Conservation (phyloP, 2,888 invertebrate species). For the Phortica okadai region DNA sequence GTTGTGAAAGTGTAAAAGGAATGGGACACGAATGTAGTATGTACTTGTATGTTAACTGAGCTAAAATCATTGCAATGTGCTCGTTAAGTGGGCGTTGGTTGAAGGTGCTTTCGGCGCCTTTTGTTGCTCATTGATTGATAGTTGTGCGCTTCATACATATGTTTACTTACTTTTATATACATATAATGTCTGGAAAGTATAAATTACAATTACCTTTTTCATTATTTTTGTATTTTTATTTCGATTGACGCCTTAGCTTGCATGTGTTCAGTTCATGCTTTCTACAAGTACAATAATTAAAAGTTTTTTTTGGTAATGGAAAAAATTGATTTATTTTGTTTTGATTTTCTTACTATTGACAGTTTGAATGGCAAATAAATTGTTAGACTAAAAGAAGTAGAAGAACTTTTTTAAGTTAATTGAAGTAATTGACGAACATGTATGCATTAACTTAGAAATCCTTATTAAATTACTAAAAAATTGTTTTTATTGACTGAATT, state of each 20-base stretch:
- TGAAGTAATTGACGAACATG: no score
- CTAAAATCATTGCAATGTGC: constrained; percentile 9
- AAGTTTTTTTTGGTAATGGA: no score
- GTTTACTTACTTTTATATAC: neutral
- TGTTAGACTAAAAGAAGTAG: no score
- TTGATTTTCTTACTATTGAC: no score
- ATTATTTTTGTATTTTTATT: neutral
- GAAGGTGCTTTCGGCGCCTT: neutral
- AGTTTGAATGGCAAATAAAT: no score
- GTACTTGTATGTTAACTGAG: neutral
- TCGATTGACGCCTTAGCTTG: constrained; percentile 1
- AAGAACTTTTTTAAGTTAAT: no score
- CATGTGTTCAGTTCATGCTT: neutral
- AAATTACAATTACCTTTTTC: constrained; percentile 10
- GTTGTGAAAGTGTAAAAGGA: constrained; percentile 52
- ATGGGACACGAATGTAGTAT: neutral
- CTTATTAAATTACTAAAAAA: no score
- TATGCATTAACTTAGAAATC: no score
- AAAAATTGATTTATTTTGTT: no score
- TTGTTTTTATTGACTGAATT: no score
- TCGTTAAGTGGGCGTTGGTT: constrained; percentile 22
- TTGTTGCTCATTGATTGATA: constrained; percentile 26
- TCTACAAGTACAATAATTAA: neutral
- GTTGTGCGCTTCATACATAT: neutral
- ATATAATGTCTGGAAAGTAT: constrained; percentile 17